Evolutionary conservation across 1,140 invertebrate species (phyloP), one percentile per base, ranked within the genome.

Genomic region (Scaptodrosophila lebanonensis): DNA sequence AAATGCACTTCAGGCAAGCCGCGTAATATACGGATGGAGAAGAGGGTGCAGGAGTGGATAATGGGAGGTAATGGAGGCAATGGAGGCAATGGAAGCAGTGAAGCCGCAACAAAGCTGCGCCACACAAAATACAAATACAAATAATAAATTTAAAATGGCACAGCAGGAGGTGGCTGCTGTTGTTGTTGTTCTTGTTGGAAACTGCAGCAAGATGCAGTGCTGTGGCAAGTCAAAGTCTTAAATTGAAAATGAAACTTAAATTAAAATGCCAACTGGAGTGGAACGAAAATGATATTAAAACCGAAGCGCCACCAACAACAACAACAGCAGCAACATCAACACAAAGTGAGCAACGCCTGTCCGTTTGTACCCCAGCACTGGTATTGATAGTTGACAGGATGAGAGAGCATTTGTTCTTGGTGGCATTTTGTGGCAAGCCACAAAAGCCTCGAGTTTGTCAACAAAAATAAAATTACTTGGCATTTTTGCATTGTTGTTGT

Each of bases 181-280:
- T 15, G 32, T 13, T 13, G 36, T 39, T 36, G 47, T 33, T 52
- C 57, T 53, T 60, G 69, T 50, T 65, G 73, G 59, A 64, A n/a
- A 43, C 50, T 50, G 73, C 68, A 45, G 48, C 47, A 66, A 47
- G n/a, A n/a, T 61, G 66, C 65, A 68, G 62, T 58, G 39, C 51
- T 53, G 64, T 57, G 60, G 68, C 75, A 82, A 79, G 75, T 73
- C 73, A 79, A 79, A 79, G 75, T 82, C 75, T 75, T 79, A 79
- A 79, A 79, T 79, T 79, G 75, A 79, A 79, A 79, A 79, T 79
- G 75, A 82, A 82, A 79, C 75, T 79, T 79, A 79, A 79, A 79
- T 79, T 79, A 79, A 79, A 79, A 79, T 79, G 69, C 75, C 70
- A 79, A 79, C 75, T 79, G 75, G 69, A 79, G 75, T 79, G 75